Base-by-base conservation (phyloP, 2,888 invertebrate species). In the Drosophila acutilabella region DNA sequence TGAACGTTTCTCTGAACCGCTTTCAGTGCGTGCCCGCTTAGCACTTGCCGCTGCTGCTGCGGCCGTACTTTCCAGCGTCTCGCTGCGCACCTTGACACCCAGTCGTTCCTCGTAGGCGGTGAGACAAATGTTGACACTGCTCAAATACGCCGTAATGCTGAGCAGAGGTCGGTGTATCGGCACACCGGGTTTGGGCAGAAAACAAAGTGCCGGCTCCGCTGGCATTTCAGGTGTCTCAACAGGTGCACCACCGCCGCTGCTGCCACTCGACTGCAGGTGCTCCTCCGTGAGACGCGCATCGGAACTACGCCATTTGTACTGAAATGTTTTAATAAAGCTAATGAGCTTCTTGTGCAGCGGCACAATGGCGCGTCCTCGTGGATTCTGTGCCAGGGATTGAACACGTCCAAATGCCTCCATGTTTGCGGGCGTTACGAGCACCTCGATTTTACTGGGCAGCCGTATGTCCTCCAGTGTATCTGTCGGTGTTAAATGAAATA, bases 361-460 rank as follows among this genome's bases (percentile, higher is more conserved):
- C 57, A 97, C 93, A 51, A 95, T 94, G 41, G 96, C 94, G 66
- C 95, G 94, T 5, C 96, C 94, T 79, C 98, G 94, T 30, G 98
- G 98, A 94, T 98, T 98, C 94, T 98, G 98, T 2, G 98, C 96
- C 59, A 96, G 93, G 7, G 94, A 94, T 91, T 98, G 98, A 33
- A 98, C 97, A 82, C 95, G 95, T 86, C 96, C 94, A 96, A 97
- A 98, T 26, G 97, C 95, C 73, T 93, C 93, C 93, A 96, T 96
- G 83, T 95, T 95, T 66, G 95, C 95, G 23, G 98, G 98, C 67
- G 94, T 94, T 73, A 97, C 93, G 90, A 95, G 94, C 53, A 98
- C 94, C 54, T 94, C 93, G 33, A 98, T 95, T 90, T 96, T 95
- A 45, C 95, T 94, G 20, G 98, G 98, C 68, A 98, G 93, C 88